Conservation (phyloP, 1,140 invertebrate species). For the Micrasema longulum region DNA sequence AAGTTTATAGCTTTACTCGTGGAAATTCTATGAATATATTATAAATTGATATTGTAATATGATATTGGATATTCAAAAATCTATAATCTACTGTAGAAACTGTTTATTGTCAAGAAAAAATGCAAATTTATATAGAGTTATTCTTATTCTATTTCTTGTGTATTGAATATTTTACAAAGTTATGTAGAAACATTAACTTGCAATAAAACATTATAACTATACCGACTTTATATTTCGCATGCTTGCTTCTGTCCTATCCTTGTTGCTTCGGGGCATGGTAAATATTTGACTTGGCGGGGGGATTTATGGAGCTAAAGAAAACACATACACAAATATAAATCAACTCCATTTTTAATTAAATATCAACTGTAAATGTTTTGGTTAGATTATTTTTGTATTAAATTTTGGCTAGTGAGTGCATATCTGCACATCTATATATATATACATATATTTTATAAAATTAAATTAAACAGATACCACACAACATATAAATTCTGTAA, state of each 20-base stretch:
- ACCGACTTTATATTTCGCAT: conserved; percentile 51
- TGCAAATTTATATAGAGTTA: conserved; percentile 33
- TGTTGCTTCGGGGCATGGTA: conserved; percentile 34
- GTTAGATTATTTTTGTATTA: too few species aligned
- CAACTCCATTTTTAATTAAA: too few species aligned
- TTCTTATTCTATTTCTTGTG: conserved; percentile 30
- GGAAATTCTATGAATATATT: not conserved
- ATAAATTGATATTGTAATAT: conserved; percentile 25
- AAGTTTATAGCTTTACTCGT: conserved; percentile 27
- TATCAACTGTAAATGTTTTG: too few species aligned
- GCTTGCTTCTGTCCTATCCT: conserved; percentile 42
- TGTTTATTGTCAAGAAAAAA: conserved; percentile 9
- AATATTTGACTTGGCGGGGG: not conserved
- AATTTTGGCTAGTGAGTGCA: too few species aligned
- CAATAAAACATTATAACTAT: conserved; percentile 50
- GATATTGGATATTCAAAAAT: conserved; percentile 20
- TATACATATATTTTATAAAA: too few species aligned
- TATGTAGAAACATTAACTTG: conserved; percentile 47
- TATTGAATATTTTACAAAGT: conserved; percentile 42
- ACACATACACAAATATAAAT: too few species aligned
- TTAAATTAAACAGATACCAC: too few species aligned
- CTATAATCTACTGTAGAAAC: conserved; percentile 23
- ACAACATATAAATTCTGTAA: too few species aligned
- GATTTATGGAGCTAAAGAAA: too few species aligned
- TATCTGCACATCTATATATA: too few species aligned